Evolutionary conservation across 2,888 invertebrate species (phyloP).

Genomic region (Eupithecia tripunctaria): DNA sequence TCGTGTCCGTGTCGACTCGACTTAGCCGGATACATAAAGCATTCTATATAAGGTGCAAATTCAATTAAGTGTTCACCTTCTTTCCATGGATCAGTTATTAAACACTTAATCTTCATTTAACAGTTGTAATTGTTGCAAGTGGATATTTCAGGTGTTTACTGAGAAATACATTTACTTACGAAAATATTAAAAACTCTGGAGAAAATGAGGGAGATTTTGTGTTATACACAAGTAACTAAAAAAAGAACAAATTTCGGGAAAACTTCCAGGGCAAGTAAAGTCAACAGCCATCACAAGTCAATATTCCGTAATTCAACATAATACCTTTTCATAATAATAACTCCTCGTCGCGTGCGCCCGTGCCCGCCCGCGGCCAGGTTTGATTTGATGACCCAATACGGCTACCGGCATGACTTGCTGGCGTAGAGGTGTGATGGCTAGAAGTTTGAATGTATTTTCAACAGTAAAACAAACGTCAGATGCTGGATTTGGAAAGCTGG

Average conservation of each 20-base stretch:
- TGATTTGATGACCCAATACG: conserved; percentile 6
- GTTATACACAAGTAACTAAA: not conserved
- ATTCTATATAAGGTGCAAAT: not conserved
- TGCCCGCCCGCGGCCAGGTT: conserved; percentile 2
- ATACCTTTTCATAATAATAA: not conserved
- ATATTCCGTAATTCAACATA: conserved; percentile 3
- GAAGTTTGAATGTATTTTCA: not conserved
- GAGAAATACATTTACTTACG: too few relatives aligned
- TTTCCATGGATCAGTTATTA: not conserved
- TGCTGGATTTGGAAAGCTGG: too few relatives aligned
- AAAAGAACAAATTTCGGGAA: too few relatives aligned
- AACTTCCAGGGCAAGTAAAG: not conserved
- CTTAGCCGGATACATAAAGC: too few relatives aligned
- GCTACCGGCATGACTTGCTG: not conserved
- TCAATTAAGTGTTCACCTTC: not conserved
- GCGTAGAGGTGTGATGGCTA: not conserved
- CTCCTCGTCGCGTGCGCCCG: not conserved
- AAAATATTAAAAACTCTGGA: not conserved
- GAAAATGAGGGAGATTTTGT: not conserved
- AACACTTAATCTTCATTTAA: not conserved
- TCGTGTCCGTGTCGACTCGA: too few relatives aligned
- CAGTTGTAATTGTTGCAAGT: not conserved
- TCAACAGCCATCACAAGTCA: not conserved
- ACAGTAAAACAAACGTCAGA: too few relatives aligned
- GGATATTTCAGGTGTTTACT: too few relatives aligned